Percentiles rank a stretch among this genome's conserved stretches.
Conservation (phyloP, 2,113 vertebrate species). For the Leptocoma aspasia region DNA sequence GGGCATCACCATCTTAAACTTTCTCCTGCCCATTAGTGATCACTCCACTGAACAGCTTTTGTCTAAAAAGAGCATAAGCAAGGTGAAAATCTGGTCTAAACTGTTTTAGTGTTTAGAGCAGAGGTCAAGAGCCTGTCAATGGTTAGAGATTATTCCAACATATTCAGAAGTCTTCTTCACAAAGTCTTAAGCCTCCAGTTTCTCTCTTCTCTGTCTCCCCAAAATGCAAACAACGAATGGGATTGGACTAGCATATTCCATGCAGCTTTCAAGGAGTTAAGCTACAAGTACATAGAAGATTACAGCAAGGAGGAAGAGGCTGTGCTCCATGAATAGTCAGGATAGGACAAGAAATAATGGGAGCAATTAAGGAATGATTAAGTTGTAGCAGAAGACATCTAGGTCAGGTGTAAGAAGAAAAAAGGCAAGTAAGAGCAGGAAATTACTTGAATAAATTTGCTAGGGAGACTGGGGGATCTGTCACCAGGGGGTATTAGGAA, state of each 20-base stretch:
- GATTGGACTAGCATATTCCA: not conserved
- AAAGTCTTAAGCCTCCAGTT: not conserved
- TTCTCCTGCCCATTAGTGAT: not conserved
- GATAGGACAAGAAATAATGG: not conserved
- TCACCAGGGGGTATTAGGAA: not conserved
- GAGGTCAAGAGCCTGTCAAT: not conserved
- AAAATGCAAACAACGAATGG: not conserved
- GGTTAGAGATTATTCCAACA: not conserved
- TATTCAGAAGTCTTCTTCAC: not conserved
- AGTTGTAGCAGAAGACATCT: not conserved
- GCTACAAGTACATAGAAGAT: not conserved
- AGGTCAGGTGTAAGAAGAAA: not conserved
- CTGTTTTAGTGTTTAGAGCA: not conserved
- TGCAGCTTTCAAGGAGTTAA: not conserved
- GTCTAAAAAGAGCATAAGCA: not conserved
- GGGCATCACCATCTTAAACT: not conserved
- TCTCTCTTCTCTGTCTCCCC: not conserved
- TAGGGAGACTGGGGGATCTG: not conserved
- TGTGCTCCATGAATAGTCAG: not conserved
- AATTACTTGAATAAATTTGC: not conserved
- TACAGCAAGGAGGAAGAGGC: not conserved
- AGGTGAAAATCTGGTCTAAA: not conserved
- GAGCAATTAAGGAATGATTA: conserved; percentile 22
- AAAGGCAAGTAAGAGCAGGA: not conserved
- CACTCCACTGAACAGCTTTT: not conserved